Conservation (phyloP, 30 jellyfish, hydroid and myxozoan genomes). For the Cassiopea andromeda region DNA sequence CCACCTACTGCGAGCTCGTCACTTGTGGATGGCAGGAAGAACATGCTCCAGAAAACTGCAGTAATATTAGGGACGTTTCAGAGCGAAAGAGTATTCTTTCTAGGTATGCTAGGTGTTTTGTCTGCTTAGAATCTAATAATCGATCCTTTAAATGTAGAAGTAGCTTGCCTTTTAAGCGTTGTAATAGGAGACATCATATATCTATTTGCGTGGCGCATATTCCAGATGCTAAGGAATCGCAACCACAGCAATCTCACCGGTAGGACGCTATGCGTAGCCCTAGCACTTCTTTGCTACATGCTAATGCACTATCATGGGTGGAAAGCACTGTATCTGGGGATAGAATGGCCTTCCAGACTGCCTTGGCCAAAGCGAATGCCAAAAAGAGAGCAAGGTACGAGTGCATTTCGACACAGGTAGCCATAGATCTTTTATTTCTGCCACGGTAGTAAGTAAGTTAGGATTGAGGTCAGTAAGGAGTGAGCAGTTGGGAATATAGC, state of each 20-base stretch:
- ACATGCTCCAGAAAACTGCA: constrained; percentile 29
- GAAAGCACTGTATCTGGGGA: constrained; percentile 15
- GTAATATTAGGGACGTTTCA: not conserved
- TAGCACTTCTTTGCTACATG: constrained; percentile 1
- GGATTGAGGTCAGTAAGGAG: not conserved
- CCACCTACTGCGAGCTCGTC: not conserved
- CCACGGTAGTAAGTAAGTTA: constrained; percentile 6
- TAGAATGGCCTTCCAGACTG: constrained; percentile 39
- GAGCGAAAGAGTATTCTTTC: constrained; percentile 11
- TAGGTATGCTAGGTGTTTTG: constrained; percentile 27
- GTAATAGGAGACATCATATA: constrained; percentile 10
- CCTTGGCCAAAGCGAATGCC: constrained; percentile 14
- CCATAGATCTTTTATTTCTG: constrained; percentile 25
- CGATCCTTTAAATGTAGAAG: constrained; percentile 13
- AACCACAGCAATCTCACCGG: not conserved
- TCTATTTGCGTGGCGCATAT: not conserved
- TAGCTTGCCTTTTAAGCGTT: not conserved
- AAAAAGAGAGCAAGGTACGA: constrained; percentile 6
- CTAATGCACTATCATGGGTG: constrained; percentile 7
- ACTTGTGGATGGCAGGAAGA: constrained; percentile 9
- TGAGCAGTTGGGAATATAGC: constrained; percentile 7
- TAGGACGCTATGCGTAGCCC: not conserved
- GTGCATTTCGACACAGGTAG: constrained; percentile 58
- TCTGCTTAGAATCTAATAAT: constrained; percentile 15
- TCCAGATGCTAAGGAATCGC: not conserved